phyloP scores from a whole-genome alignment of 1,140 invertebrate genomes.

The Listronotus oregonensis region DNA sequence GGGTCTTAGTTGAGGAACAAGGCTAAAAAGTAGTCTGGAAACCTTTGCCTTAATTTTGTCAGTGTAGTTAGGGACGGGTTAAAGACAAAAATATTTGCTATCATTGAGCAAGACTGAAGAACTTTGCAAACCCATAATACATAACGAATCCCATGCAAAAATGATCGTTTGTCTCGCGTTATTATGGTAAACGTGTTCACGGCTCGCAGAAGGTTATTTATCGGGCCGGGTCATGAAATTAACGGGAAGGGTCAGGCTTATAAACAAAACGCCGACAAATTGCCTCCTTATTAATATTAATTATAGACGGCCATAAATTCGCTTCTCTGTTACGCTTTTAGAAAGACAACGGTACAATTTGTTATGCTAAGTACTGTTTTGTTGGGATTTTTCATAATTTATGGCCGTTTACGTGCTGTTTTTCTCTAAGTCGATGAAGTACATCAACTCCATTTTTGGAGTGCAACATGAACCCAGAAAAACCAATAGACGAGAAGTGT shows the following conservation, averaged over 20 bases:
- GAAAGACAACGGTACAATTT: not conserved
- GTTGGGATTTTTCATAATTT: not conserved
- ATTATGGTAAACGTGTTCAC: slow-evolving; percentile 34
- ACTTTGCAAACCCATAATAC: too few relatives aligned
- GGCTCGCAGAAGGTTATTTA: slow-evolving; percentile 31
- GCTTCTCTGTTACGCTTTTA: not conserved
- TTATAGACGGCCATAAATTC: slow-evolving; percentile 17
- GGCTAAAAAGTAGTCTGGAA: too few relatives aligned
- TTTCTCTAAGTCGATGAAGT: too few relatives aligned
- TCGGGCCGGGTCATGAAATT: slow-evolving; percentile 35
- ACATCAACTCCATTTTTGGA: too few relatives aligned
- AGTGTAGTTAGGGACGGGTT: too few relatives aligned
- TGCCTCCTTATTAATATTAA: slow-evolving; percentile 35
- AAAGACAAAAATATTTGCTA: too few relatives aligned
- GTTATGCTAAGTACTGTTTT: not conserved
- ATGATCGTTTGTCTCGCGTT: slow-evolving; percentile 12
- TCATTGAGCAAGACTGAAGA: too few relatives aligned
- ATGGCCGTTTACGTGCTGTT: not conserved
- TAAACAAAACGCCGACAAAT: slow-evolving; percentile 33
- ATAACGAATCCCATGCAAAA: not conserved
- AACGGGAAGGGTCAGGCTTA: slow-evolving; percentile 36
- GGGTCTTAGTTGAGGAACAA: too few relatives aligned
- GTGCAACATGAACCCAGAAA: too few relatives aligned
- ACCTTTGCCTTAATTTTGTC: too few relatives aligned
- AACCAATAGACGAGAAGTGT: too few relatives aligned